Evolutionary conservation across 2,113 vertebrate species (phyloP).

Genomic region (Oncorhynchus gorbuscha): DNA sequence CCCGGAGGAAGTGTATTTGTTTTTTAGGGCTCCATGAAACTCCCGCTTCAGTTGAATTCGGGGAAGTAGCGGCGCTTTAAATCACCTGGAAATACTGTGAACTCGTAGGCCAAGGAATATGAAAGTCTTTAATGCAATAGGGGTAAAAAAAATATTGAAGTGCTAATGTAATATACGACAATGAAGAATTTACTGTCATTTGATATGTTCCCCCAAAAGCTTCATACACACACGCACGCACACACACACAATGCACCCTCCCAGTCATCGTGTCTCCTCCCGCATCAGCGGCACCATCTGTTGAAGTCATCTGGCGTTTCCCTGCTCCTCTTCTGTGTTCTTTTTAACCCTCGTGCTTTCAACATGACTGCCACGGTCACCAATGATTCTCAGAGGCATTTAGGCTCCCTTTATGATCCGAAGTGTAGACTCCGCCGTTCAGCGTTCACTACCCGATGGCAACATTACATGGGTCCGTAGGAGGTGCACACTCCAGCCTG

Average conservation of each 20-base stretch:
- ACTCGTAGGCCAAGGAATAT: background rate
- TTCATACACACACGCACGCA: background rate
- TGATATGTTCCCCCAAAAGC: background rate
- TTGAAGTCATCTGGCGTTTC: constrained; percentile 31
- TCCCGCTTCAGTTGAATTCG: background rate
- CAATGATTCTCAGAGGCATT: constrained; percentile 31
- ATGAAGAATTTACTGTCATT: background rate
- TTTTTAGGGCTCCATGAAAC: background rate
- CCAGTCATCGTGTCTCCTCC: constrained; percentile 3
- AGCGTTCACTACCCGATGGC: constrained; percentile 28
- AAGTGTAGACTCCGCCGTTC: constrained; percentile 27
- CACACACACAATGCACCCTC: background rate
- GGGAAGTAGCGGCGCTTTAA: no score
- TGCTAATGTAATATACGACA: background rate
- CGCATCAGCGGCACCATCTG: constrained; percentile 33
- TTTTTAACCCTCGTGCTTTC: constrained; percentile 21
- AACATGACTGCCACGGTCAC: constrained; percentile 37
- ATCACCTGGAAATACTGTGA: no score
- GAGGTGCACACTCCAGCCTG: background rate
- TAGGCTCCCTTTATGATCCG: constrained; percentile 19
- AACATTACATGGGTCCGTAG: background rate
- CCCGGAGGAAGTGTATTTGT: background rate
- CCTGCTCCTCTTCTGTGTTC: constrained; percentile 9
- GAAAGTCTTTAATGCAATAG: background rate
- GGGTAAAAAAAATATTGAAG: no score